Evolutionary conservation across 2,797 vertebrate species (phyloP), one percentile per base, ranked within the genome.

Genomic region (Spinibarbus caldwelli): DNA sequence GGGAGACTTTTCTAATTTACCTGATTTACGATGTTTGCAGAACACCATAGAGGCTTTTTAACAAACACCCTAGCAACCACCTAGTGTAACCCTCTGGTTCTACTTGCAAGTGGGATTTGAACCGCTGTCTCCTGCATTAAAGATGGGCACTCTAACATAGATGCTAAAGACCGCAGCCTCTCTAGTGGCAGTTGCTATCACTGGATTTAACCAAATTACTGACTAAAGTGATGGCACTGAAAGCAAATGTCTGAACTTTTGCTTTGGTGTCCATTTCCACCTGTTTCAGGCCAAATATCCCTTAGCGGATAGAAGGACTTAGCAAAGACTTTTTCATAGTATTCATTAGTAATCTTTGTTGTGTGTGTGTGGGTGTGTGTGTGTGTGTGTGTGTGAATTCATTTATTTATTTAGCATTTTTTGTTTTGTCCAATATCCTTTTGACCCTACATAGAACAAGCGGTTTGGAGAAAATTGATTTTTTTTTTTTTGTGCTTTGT

Each of bases 181-280:
- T n/a, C n/a, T n/a, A n/a, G n/a, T n/a, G n/a, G n/a, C n/a, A n/a
- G n/a, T n/a, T 64, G 70, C 73, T 36, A 85, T 57, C 70, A 34
- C 49, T 81, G 66, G 80, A 68, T 87, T 86, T 75, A 73, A 81
- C 72, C 80, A 75, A 59, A 87, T 90, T 77, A 87, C 38, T 70
- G 41, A 75, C 36, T 49, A 7, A 77, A 62, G 72, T 31, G 26
- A 57, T 23, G n/a, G 10, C 49, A 66, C 10, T 34, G 41, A 31
- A 66, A 23, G 43, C 57, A 23, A 38, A 9, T 62, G 59, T 11
- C 5, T 31, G 19, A 29, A 45, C 80, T 34, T 43, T 43, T 62
- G 38, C 9, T 59, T 78, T 78, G 9, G 23, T 59, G 38, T 26
- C 54, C 34, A 57, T 57, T 57, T 57, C 19, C 34, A 54, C 12